Percentiles rank a stretch among this genome's conserved stretches.
Evolutionary conservation across 2,113 vertebrate genomes (phyloP).

Genomic region (Corvus hawaiiensis): DNA sequence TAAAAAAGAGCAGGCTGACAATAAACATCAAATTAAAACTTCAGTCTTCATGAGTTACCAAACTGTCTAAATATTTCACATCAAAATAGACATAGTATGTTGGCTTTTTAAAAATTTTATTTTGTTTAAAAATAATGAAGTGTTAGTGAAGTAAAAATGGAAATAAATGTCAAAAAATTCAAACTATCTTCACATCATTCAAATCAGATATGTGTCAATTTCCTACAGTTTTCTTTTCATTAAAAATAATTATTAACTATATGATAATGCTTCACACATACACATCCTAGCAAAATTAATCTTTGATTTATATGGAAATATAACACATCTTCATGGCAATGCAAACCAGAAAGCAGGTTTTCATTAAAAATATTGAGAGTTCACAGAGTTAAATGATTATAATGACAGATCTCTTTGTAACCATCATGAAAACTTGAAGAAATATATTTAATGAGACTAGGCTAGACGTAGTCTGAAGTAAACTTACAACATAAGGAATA

Average conservation of each 20-base stretch:
- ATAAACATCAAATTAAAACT: neutral
- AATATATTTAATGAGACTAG: neutral
- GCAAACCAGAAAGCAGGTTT: neutral
- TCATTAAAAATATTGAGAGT: neutral
- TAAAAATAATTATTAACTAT: neutral
- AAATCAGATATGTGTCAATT: neutral
- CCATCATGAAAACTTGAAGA: neutral
- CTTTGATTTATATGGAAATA: neutral
- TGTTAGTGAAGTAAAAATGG: neutral
- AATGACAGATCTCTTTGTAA: neutral
- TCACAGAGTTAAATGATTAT: neutral
- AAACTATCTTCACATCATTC: neutral
- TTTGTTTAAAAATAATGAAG: neutral
- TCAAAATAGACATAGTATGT: neutral
- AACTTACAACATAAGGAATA: rapidly evolving
- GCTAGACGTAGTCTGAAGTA: neutral
- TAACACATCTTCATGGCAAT: neutral
- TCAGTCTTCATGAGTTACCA: neutral
- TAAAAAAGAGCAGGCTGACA: neutral
- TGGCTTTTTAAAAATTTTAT: neutral
- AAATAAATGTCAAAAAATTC: neutral
- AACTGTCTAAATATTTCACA: neutral
- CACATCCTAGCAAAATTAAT: neutral
- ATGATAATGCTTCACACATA: neutral
- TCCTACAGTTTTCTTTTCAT: neutral